A percentile compares a stretch with the other conserved stretches of the same genome.
Evolutionary conservation across 2,797 vertebrate genomes (phyloP).

Genomic region (Dallia pectoralis): DNA sequence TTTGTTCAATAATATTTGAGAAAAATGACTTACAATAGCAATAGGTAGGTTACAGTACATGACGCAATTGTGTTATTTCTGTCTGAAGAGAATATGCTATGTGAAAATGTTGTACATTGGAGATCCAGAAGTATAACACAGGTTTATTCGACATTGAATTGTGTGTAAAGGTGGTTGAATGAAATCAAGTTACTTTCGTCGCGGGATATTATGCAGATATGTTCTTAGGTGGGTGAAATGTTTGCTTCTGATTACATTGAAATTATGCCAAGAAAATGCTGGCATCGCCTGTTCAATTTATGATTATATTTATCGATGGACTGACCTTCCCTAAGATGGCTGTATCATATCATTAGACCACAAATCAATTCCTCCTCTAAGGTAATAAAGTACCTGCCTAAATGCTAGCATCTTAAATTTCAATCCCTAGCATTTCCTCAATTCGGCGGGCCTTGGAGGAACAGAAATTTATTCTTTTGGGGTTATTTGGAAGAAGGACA

Average conservation of each 20-base stretch:
- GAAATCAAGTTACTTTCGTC: too few species aligned
- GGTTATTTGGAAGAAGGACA: neutral
- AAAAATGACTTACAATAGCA: too few species aligned
- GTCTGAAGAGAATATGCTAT: too few species aligned
- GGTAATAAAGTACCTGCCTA: slow-evolving; percentile 57
- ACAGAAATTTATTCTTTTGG: slow-evolving; percentile 37
- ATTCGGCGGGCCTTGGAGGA: slow-evolving; percentile 17
- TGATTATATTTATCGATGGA: slow-evolving; percentile 66
- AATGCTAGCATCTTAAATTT: slow-evolving; percentile 60
- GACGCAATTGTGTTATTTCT: too few species aligned
- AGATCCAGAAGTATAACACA: too few species aligned
- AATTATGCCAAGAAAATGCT: slow-evolving; percentile 46
- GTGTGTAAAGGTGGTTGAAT: too few species aligned
- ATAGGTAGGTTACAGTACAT: too few species aligned
- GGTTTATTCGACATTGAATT: too few species aligned
- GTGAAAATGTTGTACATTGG: too few species aligned
- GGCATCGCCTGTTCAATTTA: slow-evolving; percentile 38
- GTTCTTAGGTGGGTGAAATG: too few species aligned
- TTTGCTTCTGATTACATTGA: slow-evolving; percentile 7
- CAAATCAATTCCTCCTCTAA: slow-evolving; percentile 49
- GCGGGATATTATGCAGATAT: too few species aligned
- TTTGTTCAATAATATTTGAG: too few species aligned
- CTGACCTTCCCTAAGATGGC: slow-evolving; percentile 65
- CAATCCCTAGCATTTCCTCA: slow-evolving; percentile 28
- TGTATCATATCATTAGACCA: slow-evolving; percentile 67